Percentiles rank a stretch among this genome's conserved stretches.
phyloP scores from a whole-genome alignment of 2,888 invertebrate species.

The Lutraria lutraria region DNA sequence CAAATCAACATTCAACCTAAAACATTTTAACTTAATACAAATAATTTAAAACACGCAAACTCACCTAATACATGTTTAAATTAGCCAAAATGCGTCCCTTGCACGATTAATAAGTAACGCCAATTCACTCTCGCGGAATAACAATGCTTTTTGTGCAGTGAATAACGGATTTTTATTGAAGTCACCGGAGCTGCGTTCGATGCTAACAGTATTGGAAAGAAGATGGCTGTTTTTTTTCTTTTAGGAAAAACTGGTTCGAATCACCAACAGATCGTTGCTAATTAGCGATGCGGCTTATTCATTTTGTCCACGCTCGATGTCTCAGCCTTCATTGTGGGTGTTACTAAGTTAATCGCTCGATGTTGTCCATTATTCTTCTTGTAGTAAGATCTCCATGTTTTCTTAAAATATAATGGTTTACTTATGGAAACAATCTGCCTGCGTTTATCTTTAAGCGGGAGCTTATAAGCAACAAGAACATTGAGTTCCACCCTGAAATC shows the following conservation, averaged over 20 bases:
- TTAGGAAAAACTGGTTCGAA: background rate
- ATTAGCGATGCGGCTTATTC: background rate
- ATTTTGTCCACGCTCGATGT: background rate
- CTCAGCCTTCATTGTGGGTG: background rate
- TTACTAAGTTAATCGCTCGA: background rate
- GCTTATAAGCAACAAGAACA: background rate
- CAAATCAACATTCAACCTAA: background rate
- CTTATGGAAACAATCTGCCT: background rate
- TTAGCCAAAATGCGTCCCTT: background rate
- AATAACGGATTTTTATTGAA: constrained; percentile 3
- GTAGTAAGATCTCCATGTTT: background rate
- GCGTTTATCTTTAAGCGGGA: background rate
- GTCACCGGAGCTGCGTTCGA: background rate
- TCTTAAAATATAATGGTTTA: background rate
- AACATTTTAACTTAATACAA: too few relatives aligned
- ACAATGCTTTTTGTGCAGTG: background rate
- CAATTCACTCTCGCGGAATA: background rate
- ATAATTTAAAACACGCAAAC: background rate
- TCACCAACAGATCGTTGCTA: background rate
- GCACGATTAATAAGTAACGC: background rate
- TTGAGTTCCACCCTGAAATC: background rate
- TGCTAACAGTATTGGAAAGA: background rate
- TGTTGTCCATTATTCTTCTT: background rate
- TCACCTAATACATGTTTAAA: background rate
- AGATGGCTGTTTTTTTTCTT: background rate